Percentiles rank a stretch among this genome's conserved stretches.
phyloP scores from a whole-genome alignment of 2,888 invertebrate genomes.

The Myopa testacea region DNA sequence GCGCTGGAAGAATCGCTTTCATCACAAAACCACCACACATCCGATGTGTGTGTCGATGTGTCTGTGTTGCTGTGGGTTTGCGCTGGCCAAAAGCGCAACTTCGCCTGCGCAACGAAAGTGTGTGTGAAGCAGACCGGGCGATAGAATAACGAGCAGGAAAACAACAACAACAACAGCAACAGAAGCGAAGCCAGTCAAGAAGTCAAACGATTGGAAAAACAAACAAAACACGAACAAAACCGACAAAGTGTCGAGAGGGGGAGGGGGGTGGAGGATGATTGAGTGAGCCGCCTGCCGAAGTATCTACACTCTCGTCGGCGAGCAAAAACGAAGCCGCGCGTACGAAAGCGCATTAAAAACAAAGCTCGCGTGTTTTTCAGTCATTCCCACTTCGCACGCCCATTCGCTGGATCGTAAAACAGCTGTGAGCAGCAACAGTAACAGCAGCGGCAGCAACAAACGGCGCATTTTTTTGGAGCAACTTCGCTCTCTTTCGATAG shows the following conservation, averaged over 20 bases:
- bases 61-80: slow-evolving; percentile 21
- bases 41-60: neutral
- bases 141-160: slow-evolving; percentile 26
- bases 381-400: slow-evolving; percentile 23
- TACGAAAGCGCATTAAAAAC: slow-evolving; percentile 33
- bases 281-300: neutral
- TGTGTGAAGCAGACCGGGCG: slow-evolving; percentile 1
- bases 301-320: neutral
- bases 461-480: neutral
- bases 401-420: slow-evolving; percentile 30
- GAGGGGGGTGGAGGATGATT: neutral
- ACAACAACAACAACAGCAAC: slow-evolving; percentile 37
- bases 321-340: neutral
- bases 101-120: slow-evolving; percentile 22
- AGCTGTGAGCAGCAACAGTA: slow-evolving; percentile 22
- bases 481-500: neutral
- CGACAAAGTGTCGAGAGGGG: neutral
- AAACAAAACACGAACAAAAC: slow-evolving; percentile 1
- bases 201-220: slow-evolving; percentile 3
- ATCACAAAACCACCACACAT: slow-evolving; percentile 33
- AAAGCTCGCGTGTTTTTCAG: slow-evolving; percentile 33
- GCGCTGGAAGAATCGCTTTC: slow-evolving; percentile 14
- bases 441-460: neutral
- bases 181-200: slow-evolving; percentile 20
- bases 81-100: slow-evolving; percentile 21